Conservation (phyloP, 2,797 vertebrate species). For the Urophycis tenuis region DNA sequence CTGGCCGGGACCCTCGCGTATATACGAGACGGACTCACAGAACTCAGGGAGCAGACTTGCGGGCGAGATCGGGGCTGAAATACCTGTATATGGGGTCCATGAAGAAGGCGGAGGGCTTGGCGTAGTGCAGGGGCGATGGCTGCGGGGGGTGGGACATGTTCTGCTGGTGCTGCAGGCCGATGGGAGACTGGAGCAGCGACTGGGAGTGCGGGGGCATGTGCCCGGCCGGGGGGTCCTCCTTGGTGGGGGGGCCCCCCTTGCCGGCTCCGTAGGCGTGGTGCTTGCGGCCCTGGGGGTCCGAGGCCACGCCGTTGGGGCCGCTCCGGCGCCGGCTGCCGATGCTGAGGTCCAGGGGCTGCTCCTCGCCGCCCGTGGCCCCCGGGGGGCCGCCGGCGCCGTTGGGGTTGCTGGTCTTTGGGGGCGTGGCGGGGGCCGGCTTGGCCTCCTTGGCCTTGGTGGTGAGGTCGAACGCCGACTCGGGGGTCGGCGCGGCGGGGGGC, state of each 20-base stretch:
- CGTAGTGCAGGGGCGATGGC: slow-evolving; percentile 90
- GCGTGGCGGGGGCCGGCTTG: slow-evolving; percentile 69
- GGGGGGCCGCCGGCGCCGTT: slow-evolving; percentile 55
- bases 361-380: slow-evolving; percentile 70
- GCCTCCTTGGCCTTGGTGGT: slow-evolving; percentile 92
- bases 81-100: slow-evolving; percentile 99
- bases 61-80: slow-evolving; percentile 73
- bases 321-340: slow-evolving; percentile 86
- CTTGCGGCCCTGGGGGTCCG: slow-evolving; percentile 74
- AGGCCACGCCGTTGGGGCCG: slow-evolving; percentile 80
- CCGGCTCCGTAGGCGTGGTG: slow-evolving; percentile 84
- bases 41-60: not conserved
- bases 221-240: slow-evolving; percentile 74
- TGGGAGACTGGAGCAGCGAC: slow-evolving; percentile 66
- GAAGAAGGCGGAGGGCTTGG: slow-evolving; percentile 98
- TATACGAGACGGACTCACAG: too few relatives aligned
- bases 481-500: slow-evolving; percentile 66
- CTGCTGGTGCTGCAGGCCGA: slow-evolving; percentile 66
- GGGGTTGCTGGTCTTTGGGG: slow-evolving; percentile 67
- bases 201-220: slow-evolving; percentile 72
- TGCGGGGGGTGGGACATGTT: slow-evolving; percentile 75
- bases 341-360: slow-evolving; percentile 96
- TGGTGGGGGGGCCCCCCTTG: slow-evolving; percentile 66
- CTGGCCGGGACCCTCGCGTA: too few relatives aligned
- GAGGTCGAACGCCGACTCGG: slow-evolving; percentile 93